Evolutionary conservation across 2,113 vertebrate genomes (phyloP), one percentile per base, ranked within the genome.

Genomic region (Phrynocephalus versicolor): DNA sequence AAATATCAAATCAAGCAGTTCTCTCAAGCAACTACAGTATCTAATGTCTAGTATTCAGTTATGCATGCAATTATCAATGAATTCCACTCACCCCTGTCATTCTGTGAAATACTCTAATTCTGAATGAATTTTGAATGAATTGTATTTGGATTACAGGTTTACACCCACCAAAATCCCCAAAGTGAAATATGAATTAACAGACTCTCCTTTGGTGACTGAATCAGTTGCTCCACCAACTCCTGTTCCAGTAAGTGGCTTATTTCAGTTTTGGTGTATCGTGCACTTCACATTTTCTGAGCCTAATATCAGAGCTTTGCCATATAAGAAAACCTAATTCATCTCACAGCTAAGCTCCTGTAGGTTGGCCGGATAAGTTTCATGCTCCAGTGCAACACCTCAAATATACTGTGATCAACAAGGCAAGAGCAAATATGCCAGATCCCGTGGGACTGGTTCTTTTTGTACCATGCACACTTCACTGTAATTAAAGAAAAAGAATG

Each of bases 101-200:
- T 81, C 79, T 60, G 51, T 69, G 57, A 64, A 71, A 71, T 72
- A 67, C 37, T 64, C 27, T 55, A 71, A 70, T 35, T 51, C 67
- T 80, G 72, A 21, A 78, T 55, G 73, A 33, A 35, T 18, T 78
- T 51, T 81, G 76, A 70, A 70, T 76, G 58, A 18, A 1, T 74
- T 27, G 15, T 45, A 15, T 67, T 23, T 64, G 25, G 27, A 21
- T 77, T 84, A 23, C 73, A 97, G 93, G 82, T 97, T 97, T 92
- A 92, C 88, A 39, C 93, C 95, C 21, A 96, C 95, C 19, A 96
- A 97, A 92, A 92, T 97, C 70, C 95, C 95, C 27, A 94, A 96
- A 30, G 76, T 96, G 19, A 97, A 96, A 80, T 95, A 97, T 0
- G 93, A 97, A 87, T 92, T 96, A 84, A 95, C 87, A 45, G 93